Evolutionary conservation across 2,888 invertebrate species (phyloP), one percentile per base, ranked within the genome.

Genomic region (Tenthredo notha): DNA sequence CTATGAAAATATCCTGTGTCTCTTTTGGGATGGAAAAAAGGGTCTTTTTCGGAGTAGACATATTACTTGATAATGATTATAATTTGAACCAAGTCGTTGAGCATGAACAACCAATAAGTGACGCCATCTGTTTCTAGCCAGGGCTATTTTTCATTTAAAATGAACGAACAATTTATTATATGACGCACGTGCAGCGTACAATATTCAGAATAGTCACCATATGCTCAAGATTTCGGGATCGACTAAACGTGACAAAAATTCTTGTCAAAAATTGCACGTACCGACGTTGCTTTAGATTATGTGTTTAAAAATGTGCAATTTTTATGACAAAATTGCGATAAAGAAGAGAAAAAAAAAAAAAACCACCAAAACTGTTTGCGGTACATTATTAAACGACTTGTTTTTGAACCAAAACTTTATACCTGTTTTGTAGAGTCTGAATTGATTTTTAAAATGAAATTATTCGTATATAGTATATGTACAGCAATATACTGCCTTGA

Each of bases 161-260:
- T 74, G n/a, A 74, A 74, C 72, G 43, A 43, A 43, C 72, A 74
- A 43, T 74, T 74, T 43, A 74, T 74, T 43, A 67, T 25, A 67
- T 29, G 33, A 43, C 72, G 43, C 40, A 21, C 72, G 72, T 74
- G 40, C 43, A 74, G 21, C 21, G 10, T 43, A 25, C 43, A 74
- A 74, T 74, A 74, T 40, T 74, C 72, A 43, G 43, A 74, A 67
- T 33, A 33, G 18, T 21, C 40, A 10, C 43, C 40, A 43, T 40
- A 43, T 40, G 40, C 21, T 74, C 43, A 21, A 43, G 72, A 74
- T 74, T 43, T 74, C 40, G n/a, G n/a, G 9, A 74, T 4, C 43
- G 21, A 74, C 21, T 74, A 74, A 43, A 43, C 72, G 72, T 74
- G 72, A 74, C 12, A 10, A 74, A 74, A 74, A 21, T 43, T 74